Evolutionary conservation across 2,797 vertebrate species (phyloP).

Genomic region (Coregonus sp.): DNA sequence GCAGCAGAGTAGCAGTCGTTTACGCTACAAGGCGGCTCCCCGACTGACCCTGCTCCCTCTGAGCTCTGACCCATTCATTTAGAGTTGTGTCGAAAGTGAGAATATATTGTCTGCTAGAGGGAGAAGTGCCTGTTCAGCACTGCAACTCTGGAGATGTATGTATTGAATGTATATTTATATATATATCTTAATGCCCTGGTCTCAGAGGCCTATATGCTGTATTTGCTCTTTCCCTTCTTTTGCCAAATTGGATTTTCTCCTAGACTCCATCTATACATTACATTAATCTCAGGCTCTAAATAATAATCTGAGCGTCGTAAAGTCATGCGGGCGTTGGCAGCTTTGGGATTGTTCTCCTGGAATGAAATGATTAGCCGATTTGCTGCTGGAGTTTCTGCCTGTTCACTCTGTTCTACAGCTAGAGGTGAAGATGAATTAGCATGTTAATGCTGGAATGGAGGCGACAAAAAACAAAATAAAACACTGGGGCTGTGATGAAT

Average conservation of each 20-base stretch:
- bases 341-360: conserved; percentile 30
- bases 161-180: not conserved
- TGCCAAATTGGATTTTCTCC: conserved; percentile 30
- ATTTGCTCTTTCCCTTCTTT: conserved; percentile 13
- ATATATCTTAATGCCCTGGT: not conserved
- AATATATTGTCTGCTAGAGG: no score
- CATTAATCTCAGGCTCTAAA: conserved; percentile 35
- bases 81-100: conserved; percentile 4
- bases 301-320: conserved; percentile 26
- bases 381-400: conserved; percentile 23
- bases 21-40: not conserved
- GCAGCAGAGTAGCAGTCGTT: no score
- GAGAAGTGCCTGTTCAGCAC: conserved; percentile 10
- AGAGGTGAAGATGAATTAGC: conserved; percentile 23
- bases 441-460: conserved; percentile 23
- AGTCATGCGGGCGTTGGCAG: conserved; percentile 22
- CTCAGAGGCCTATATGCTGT: conserved; percentile 13
- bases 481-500: not conserved
- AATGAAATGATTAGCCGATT: conserved; percentile 29
- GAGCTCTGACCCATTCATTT: not conserved
- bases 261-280: conserved; percentile 32
- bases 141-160: not conserved
- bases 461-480: not conserved
- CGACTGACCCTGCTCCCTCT: no score
- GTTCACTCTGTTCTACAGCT: conserved; percentile 1